These are phyloP conservation scores for Polylopha cassiicola DNA, from an alignment of 2,888 invertebrate genomes.

Conservation along the genomic window DNA sequence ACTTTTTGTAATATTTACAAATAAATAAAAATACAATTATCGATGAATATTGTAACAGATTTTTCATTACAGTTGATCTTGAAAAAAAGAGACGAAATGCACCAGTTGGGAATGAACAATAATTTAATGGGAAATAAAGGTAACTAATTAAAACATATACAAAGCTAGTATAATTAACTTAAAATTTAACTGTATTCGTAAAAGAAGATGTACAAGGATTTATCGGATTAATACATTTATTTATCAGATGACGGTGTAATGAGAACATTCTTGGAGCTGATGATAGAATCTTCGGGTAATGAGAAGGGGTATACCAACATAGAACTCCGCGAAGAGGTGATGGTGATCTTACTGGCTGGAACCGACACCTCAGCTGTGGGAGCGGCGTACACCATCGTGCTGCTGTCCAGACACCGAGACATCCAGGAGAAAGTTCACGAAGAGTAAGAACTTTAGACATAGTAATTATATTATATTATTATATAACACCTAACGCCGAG, in stretches of 20 bases:
- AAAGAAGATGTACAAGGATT: not conserved
- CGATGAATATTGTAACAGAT: too few relatives aligned
- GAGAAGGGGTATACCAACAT: constrained; percentile 23
- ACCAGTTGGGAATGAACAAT: too few relatives aligned
- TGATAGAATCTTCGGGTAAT: constrained; percentile 24
- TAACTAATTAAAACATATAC: too few relatives aligned
- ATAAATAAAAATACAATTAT: too few relatives aligned
- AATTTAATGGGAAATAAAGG: too few relatives aligned
- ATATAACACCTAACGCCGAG: too few relatives aligned
- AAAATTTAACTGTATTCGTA: too few relatives aligned
- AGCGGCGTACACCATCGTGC: constrained; percentile 14
- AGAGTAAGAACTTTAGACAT: constrained; percentile 18
- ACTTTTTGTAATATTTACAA: too few relatives aligned
- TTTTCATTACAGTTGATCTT: too few relatives aligned
- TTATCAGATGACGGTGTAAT: constrained; percentile 2
- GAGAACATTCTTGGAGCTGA: constrained; percentile 26
- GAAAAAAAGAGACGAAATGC: too few relatives aligned
- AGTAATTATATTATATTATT: not conserved
- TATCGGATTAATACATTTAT: not conserved
- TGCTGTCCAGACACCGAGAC: constrained; percentile 25
- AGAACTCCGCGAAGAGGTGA: constrained; percentile 27
- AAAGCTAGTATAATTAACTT: too few relatives aligned
- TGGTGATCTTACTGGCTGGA: constrained; percentile 25
- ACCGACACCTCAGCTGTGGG: constrained; percentile 29
- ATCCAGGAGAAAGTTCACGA: constrained; percentile 24